Conservation (phyloP, 2,888 invertebrate genomes). For the Stegophylla sp. region DNA sequence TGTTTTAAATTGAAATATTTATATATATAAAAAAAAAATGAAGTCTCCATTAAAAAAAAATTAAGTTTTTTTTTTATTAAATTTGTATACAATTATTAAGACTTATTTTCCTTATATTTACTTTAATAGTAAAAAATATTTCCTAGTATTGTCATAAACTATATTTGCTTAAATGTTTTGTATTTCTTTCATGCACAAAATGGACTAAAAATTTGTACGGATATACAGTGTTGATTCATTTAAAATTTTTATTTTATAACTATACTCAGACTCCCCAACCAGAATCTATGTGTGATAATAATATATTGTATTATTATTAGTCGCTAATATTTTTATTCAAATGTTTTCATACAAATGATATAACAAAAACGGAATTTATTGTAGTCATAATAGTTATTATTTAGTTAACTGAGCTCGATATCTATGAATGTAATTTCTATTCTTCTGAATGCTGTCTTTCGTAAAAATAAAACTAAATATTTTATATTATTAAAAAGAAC, state of each 20-base stretch:
- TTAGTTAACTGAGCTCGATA: conserved; percentile 7
- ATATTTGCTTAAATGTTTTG: conserved; percentile 22
- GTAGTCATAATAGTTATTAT: conserved; percentile 42
- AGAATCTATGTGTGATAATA: background rate
- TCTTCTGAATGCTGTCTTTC: conserved; percentile 52
- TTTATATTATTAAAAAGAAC: conserved; percentile 9
- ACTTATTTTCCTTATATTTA: background rate
- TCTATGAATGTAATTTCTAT: conserved; percentile 8
- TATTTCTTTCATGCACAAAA: conserved; percentile 11
- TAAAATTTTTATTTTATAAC: conserved; percentile 22
- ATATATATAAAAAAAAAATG: background rate
- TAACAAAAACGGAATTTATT: conserved; percentile 28
- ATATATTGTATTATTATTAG: conserved; percentile 6
- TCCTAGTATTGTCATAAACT: conserved; percentile 16
- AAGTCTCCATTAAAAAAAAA: background rate
- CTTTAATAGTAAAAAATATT: background rate
- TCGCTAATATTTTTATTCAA: conserved; percentile 1
- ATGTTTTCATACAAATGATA: background rate
- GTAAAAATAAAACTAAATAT: background rate
- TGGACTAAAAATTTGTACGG: conserved; percentile 48
- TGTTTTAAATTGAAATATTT: background rate
- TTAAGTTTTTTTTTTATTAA: conserved; percentile 8
- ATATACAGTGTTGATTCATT: conserved; percentile 48
- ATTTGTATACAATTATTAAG: conserved; percentile 25
- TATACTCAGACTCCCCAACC: background rate